Evolutionary conservation across 2,888 invertebrate species (phyloP).

Genomic region (Smittia aterrima): DNA sequence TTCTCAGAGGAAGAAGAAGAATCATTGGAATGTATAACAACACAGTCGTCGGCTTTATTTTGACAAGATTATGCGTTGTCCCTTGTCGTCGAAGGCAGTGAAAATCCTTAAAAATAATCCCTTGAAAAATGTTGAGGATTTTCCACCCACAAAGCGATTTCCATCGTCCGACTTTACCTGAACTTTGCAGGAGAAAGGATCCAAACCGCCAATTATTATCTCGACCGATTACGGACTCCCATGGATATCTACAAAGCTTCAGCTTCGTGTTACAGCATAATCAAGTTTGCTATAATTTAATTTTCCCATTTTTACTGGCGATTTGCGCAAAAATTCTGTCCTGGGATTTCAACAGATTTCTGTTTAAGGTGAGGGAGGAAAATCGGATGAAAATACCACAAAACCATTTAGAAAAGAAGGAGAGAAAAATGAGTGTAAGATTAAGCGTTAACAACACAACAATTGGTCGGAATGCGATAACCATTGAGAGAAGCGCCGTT

Average conservation of each 20-base stretch:
- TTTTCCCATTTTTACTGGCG: slow-evolving; percentile 2
- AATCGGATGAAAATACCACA: neutral
- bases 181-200: neutral
- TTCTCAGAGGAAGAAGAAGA: too few species aligned
- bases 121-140: slow-evolving; percentile 15
- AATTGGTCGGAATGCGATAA: neutral
- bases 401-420: neutral
- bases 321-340: neutral
- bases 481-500: neutral
- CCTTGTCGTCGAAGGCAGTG: neutral
- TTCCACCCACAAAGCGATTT: neutral
- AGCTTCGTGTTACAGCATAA: neutral
- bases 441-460: slow-evolving; percentile 9
- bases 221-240: neutral
- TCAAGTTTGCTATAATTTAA: slow-evolving; percentile 7
- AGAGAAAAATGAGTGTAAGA: slow-evolving; percentile 11
- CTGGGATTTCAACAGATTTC: slow-evolving; percentile 10
- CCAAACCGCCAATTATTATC: slow-evolving; percentile 15
- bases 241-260: neutral
- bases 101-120: slow-evolving; percentile 1
- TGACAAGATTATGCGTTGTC: neutral
- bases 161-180: neutral
- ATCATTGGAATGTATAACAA: too few species aligned
- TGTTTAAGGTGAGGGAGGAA: neutral
- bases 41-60: neutral